phyloP scores from a whole-genome alignment of 2,888 invertebrate genomes.

The Argynnis bischoffii region DNA sequence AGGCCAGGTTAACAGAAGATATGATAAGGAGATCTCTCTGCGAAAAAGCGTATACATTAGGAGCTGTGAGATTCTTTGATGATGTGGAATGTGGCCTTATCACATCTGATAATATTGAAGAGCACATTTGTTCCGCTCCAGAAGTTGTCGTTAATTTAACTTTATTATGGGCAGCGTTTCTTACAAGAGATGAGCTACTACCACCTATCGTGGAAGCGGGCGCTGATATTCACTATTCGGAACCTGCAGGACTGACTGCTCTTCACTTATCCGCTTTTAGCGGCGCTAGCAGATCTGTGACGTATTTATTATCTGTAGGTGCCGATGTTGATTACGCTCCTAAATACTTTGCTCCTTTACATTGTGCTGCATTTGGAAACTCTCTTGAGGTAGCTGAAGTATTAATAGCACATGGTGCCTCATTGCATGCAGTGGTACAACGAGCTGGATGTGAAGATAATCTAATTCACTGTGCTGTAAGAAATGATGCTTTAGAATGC shows the following conservation, averaged over 20 bases:
- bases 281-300: constrained; percentile 86
- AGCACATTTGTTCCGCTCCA: constrained; percentile 83
- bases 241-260: constrained; percentile 88
- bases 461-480: constrained; percentile 91
- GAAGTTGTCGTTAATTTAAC: constrained; percentile 87
- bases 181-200: constrained; percentile 87
- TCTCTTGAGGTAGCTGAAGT: constrained; percentile 89
- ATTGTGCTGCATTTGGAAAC: constrained; percentile 95
- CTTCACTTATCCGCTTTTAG: constrained; percentile 90
- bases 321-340: constrained; percentile 86
- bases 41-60: constrained; percentile 86
- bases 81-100: constrained; percentile 88
- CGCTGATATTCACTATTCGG: constrained; percentile 86
- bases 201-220: constrained; percentile 85
- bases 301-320: constrained; percentile 86
- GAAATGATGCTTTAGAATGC: constrained; percentile 90
- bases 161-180: constrained; percentile 88
- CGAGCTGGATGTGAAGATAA: constrained; percentile 87
- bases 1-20: constrained; percentile 87
- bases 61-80: constrained; percentile 86
- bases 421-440: constrained; percentile 86
- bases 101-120: constrained; percentile 81
- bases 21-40: constrained; percentile 85
- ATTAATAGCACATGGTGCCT: constrained; percentile 87
- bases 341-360: constrained; percentile 90